Percentiles rank a stretch among this genome's conserved stretches.
Evolutionary conservation across 2,113 vertebrate genomes (phyloP).

Genomic region (Bombycilla garrulus): DNA sequence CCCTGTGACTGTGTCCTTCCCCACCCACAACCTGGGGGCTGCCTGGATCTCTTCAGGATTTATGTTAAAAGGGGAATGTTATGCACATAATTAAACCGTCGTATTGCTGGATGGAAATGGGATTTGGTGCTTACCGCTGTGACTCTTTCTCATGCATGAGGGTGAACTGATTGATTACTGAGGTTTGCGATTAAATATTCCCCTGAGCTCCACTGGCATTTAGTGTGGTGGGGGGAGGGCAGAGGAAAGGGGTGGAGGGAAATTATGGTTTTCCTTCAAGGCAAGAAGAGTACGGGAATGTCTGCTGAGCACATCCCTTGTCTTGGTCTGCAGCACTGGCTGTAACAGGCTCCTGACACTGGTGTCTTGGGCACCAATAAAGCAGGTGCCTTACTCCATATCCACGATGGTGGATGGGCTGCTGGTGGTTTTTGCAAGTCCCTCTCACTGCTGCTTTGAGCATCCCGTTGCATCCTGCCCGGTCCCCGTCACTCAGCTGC

Average conservation of each 20-base stretch:
- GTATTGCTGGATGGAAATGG: constrained; percentile 2
- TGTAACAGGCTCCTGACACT: fast-evolving
- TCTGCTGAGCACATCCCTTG: neutral
- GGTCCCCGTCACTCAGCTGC: fast-evolving
- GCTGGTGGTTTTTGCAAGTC: neutral
- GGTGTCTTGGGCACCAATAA: fast-evolving
- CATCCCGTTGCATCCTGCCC: neutral
- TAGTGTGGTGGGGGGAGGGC: neutral
- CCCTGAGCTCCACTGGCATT: neutral
- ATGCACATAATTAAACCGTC: neutral
- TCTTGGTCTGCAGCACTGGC: neutral
- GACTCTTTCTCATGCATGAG: constrained; percentile 23
- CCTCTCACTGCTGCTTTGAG: fast-evolving
- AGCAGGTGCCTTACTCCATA: neutral
- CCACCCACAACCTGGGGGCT: neutral
- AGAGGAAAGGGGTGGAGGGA: neutral
- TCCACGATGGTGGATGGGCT: fast-evolving
- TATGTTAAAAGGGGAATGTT: neutral
- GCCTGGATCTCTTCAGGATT: neutral
- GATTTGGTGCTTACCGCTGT: constrained; percentile 42
- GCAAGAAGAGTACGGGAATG: neutral
- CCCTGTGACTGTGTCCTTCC: fast-evolving
- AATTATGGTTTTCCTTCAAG: neutral
- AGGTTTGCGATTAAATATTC: constrained; percentile 59
- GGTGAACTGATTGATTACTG: constrained; percentile 60